Evolutionary conservation across 1,140 invertebrate genomes (phyloP).

Genomic region (Paralvinella palmiformis): DNA sequence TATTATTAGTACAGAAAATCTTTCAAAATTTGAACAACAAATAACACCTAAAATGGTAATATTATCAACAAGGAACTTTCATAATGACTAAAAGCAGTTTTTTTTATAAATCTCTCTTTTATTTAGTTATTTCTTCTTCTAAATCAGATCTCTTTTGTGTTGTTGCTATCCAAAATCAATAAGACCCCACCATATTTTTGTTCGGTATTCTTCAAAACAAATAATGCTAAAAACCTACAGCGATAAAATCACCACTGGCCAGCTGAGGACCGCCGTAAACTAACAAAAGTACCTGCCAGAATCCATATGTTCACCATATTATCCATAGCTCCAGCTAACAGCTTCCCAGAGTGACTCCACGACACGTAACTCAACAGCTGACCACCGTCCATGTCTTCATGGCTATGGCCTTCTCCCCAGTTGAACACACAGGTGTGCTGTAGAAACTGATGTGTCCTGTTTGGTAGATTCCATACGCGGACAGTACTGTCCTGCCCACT

Average conservation of each 20-base stretch:
- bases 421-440: conserved; percentile 60
- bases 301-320: conserved; percentile 59
- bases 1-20: no score
- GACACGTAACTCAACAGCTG: conserved; percentile 53
- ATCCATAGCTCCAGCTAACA: conserved; percentile 57
- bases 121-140: no score
- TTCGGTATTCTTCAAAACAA: no score
- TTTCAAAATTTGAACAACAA: no score
- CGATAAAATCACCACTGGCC: background rate
- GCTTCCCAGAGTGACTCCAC: conserved; percentile 56
- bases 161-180: no score
- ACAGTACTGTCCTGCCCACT: conserved; percentile 64
- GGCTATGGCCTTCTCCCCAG: conserved; percentile 50
- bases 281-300: conserved; percentile 42
- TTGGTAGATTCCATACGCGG: conserved; percentile 55
- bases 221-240: no score
- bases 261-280: background rate
- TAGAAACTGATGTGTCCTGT: conserved; percentile 47
- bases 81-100: no score
- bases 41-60: no score
- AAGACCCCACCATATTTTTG: no score
- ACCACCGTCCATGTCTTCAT: conserved; percentile 54
- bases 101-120: no score
- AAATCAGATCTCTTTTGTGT: no score
- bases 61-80: no score